A percentile compares a stretch with the other conserved stretches of the same genome.
phyloP scores from a whole-genome alignment of 2,888 invertebrate species.

The Lasius platythorax region DNA sequence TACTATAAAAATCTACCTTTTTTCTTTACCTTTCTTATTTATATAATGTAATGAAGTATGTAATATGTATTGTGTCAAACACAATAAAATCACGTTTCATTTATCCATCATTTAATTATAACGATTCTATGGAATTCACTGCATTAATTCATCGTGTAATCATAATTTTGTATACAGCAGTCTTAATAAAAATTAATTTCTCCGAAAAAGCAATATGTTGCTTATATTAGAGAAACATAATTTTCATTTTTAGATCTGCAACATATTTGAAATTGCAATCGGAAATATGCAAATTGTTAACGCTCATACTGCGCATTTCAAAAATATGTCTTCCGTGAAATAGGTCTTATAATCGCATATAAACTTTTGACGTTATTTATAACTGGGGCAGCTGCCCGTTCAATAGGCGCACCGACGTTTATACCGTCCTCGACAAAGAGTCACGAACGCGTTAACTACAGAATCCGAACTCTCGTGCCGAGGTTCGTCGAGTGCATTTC shows the following conservation, averaged over 20 bases:
- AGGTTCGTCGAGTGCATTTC: constrained; percentile 31
- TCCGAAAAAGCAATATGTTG: not conserved
- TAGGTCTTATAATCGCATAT: constrained; percentile 42
- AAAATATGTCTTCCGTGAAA: constrained; percentile 39
- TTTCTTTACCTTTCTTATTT: not conserved
- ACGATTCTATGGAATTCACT: not conserved
- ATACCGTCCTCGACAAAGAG: constrained; percentile 29
- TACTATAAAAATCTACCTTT: not conserved
- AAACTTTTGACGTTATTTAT: constrained; percentile 53
- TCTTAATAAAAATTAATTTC: constrained; percentile 28
- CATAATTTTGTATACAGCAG: constrained; percentile 18
- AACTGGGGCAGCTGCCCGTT: constrained; percentile 30
- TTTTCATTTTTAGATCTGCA: not conserved
- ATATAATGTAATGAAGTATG: not conserved
- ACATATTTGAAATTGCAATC: not conserved
- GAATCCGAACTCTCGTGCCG: not conserved
- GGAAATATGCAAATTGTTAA: constrained; percentile 1
- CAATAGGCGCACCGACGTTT: constrained; percentile 25
- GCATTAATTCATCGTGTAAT: not conserved
- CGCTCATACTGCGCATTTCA: not conserved
- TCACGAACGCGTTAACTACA: constrained; percentile 19
- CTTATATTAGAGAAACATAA: not conserved
- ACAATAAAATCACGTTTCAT: not conserved
- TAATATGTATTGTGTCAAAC: not conserved
- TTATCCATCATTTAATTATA: not conserved